Evolutionary conservation across 2,113 vertebrate genomes (phyloP).

Genomic region (Pyxicephalus adspersus): DNA sequence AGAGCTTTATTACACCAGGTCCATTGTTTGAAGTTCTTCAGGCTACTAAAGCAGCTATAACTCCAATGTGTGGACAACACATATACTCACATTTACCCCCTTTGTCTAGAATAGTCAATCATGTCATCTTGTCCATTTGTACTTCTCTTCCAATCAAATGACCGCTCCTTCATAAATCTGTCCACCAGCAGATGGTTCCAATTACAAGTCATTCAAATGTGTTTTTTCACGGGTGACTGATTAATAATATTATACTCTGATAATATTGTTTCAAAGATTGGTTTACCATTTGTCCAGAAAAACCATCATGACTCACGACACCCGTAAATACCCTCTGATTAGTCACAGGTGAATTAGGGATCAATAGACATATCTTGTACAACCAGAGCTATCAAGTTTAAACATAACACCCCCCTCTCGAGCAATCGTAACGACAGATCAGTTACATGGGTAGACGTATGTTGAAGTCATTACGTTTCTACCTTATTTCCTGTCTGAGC

Average conservation of each 20-base stretch:
- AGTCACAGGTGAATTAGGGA: background rate
- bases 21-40: no score
- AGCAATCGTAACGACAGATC: background rate
- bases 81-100: background rate
- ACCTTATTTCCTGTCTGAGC: slow-evolving; percentile 29
- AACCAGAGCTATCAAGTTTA: background rate
- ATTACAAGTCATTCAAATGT: slow-evolving; percentile 6
- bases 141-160: background rate
- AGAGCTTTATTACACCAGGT: no score
- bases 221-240: slow-evolving; percentile 21
- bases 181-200: slow-evolving; percentile 11
- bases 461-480: slow-evolving; percentile 11
- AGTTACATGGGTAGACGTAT: background rate
- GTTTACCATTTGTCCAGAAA: background rate
- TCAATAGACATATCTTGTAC: background rate
- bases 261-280: slow-evolving; percentile 38
- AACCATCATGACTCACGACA: background rate
- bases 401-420: background rate
- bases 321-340: background rate
- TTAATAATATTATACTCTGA: slow-evolving; percentile 38
- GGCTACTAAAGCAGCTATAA: no score
- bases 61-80: background rate
- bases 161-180: background rate
- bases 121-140: background rate
- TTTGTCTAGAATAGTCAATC: slow-evolving; percentile 4